These are phyloP conservation scores for Phacellophora camtschatica DNA, from an alignment of 30 jellyfish, hydroid and myxozoan genomes.

Conservation along the genomic window DNA sequence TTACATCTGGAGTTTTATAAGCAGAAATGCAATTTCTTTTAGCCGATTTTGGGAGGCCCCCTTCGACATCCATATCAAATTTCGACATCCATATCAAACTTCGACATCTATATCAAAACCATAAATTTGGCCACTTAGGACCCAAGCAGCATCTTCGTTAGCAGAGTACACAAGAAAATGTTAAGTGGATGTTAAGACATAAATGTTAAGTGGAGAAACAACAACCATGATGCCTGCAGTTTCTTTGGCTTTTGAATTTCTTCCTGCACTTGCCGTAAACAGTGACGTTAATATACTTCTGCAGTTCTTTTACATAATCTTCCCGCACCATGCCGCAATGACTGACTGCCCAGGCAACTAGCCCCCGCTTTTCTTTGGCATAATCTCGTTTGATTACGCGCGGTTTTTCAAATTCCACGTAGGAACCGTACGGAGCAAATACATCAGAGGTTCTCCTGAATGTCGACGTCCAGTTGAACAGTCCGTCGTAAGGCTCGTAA, in stretches of 20 bases:
- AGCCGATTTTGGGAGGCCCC: conserved; percentile 12
- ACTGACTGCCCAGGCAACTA: conserved; percentile 74
- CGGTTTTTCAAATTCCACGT: background rate
- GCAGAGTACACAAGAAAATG: too few relatives aligned
- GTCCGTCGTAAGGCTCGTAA: conserved; percentile 73
- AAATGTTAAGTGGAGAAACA: too few relatives aligned
- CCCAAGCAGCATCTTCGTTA: background rate
- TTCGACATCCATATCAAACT: too few relatives aligned
- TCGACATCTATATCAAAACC: background rate
- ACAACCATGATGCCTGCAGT: conserved; percentile 63
- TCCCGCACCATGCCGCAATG: conserved; percentile 70
- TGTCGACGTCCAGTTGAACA: conserved; percentile 92
- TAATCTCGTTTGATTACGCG: conserved; percentile 12
- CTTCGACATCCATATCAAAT: too few relatives aligned
- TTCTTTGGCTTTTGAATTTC: conserved; percentile 39
- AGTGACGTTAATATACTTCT: conserved; percentile 65
- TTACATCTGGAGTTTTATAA: conserved; percentile 19
- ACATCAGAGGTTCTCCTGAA: conserved; percentile 75
- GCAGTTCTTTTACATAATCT: conserved; percentile 71
- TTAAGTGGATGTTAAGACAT: too few relatives aligned
- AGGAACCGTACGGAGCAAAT: conserved; percentile 48
- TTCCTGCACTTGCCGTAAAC: conserved; percentile 83
- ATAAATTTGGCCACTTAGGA: background rate
- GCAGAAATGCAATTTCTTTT: conserved; percentile 47
- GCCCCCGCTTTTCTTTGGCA: conserved; percentile 68